Evolutionary conservation across 2,888 invertebrate species (phyloP).

Genomic region (Leptopilina syphax): DNA sequence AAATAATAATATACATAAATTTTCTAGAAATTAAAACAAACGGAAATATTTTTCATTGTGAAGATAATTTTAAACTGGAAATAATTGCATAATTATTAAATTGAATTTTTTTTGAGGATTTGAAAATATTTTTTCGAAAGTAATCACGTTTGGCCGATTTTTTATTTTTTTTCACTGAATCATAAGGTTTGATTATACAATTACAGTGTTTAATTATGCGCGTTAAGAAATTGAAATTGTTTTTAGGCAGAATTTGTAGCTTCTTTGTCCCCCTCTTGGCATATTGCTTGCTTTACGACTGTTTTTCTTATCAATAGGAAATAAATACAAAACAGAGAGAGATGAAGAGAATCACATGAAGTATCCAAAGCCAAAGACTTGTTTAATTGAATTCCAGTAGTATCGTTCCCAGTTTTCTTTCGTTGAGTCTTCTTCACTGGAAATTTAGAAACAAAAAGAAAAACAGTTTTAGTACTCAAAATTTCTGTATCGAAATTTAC

Average conservation of each 20-base stretch:
- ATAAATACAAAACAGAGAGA: constrained; percentile 58
- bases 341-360: constrained; percentile 76
- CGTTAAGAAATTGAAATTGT: constrained; percentile 23
- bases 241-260: constrained; percentile 46
- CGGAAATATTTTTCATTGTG: neutral
- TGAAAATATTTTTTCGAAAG: neutral
- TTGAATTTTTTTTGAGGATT: neutral
- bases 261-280: constrained; percentile 43
- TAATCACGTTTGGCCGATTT: neutral
- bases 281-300: constrained; percentile 41
- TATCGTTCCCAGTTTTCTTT: constrained; percentile 94
- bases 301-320: constrained; percentile 70
- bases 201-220: constrained; percentile 39
- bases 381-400: constrained; percentile 96
- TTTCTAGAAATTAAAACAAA: neutral
- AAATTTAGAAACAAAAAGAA: constrained; percentile 50
- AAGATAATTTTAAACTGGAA: neutral
- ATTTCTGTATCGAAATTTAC: too few species aligned
- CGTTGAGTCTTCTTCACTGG: constrained; percentile 86
- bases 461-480: neutral
- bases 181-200: constrained; percentile 38
- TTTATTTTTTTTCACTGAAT: constrained; percentile 26
- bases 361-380: constrained; percentile 93
- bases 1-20: too few species aligned
- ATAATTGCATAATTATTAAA: neutral